Base-by-base conservation (phyloP, 2,888 invertebrate species). In the Aspidiotus destructor region DNA sequence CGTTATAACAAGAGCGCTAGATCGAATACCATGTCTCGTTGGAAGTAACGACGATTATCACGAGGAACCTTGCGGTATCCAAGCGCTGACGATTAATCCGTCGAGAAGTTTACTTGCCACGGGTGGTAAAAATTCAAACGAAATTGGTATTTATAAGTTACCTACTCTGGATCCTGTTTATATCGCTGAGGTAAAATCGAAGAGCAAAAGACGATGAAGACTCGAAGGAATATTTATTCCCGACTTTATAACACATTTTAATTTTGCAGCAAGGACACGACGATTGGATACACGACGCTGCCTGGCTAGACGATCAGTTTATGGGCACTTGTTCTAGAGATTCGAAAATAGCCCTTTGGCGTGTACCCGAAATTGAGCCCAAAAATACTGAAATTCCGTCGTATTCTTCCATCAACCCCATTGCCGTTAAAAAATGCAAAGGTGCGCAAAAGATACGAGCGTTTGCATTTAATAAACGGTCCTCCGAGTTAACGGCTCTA, bases 281-380 rank as follows among this genome's bases (percentile, higher is more conserved):
- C 74, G 96, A 97, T 78, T 92, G 94, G 88, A 89, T 92, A 71
- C 84, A 90, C 78, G 96, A 96, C 76, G 86, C 94, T 85, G 90
- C 90, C 72, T 97, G 96, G 96, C 79, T 97, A 71, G 96, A 97
- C 78, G 96, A 97, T 78, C 89, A 95, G 78, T 94, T 92, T 80
- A 80, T 96, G 68, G 93, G 96, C 69, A 92, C 94, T 8, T 95
- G 95, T 11, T 93, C 94, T 0, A 85, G 94, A 67, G 96, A 96
- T 78, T 91, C 92, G 6, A 88, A 87, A 76, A 83, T 96, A 80
- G 91, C 92, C 28, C 79, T 96, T 70, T 97, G 96, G 96, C 83
- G 87, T 70, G 86, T 94, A 44, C 74, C 76, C 64, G 88, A 81
- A 61, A 77, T 76, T 64, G 77, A 79, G 70, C 74, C 77, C 41